phyloP scores from a whole-genome alignment of 2,888 invertebrate species.

The Oligia latruncula region DNA sequence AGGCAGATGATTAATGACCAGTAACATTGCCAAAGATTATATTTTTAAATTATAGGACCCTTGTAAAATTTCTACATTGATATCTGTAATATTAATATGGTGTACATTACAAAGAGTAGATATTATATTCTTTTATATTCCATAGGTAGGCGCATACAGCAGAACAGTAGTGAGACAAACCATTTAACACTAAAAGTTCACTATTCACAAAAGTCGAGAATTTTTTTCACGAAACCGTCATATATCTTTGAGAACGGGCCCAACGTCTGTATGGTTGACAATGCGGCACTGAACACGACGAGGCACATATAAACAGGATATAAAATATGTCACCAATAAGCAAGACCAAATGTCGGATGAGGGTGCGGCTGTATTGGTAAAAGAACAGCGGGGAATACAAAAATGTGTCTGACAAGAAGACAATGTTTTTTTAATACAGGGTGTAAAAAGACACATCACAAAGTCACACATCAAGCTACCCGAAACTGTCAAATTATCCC shows the following conservation, averaged over 20 bases:
- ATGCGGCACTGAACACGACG: conserved; percentile 70
- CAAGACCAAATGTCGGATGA: conserved; percentile 72
- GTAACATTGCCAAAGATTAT: background rate
- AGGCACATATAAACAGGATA: conserved; percentile 78
- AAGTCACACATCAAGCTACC: no score
- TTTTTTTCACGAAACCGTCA: conserved; percentile 63
- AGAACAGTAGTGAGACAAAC: background rate
- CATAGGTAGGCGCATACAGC: background rate
- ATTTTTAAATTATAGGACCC: background rate
- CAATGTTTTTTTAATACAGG: no score
- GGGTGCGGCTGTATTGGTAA: conserved; percentile 37
- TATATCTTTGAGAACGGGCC: conserved; percentile 66
- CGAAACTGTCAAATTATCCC: no score
- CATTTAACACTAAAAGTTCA: conserved; percentile 40
- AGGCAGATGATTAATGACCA: no score
- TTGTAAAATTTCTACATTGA: background rate
- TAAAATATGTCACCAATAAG: conserved; percentile 83
- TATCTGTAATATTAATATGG: no score
- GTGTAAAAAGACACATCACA: no score
- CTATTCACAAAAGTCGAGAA: conserved; percentile 32
- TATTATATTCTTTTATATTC: background rate
- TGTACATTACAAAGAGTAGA: no score
- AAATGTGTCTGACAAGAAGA: no score
- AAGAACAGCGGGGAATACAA: conserved; percentile 20
- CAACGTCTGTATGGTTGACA: conserved; percentile 73